Evolutionary conservation across 2,113 vertebrate genomes (phyloP).

Genomic region (Podarcis muralis): DNA sequence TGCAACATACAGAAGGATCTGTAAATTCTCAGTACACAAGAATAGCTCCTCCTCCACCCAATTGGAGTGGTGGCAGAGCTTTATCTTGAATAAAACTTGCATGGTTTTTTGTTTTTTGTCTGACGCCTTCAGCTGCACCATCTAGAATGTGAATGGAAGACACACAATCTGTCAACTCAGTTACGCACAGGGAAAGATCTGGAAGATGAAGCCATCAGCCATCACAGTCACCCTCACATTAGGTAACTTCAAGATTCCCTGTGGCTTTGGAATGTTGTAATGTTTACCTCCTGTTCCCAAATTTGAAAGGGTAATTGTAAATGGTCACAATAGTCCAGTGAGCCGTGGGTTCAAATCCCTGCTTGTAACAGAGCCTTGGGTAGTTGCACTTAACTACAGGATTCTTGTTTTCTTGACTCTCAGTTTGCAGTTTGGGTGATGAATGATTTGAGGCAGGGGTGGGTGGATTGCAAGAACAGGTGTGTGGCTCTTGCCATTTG

Average conservation of each 20-base stretch:
- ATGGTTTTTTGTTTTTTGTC: neutral
- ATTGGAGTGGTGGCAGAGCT: neutral
- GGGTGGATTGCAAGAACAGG: no score
- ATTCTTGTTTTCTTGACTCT: neutral
- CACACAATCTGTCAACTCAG: slow-evolving; percentile 82
- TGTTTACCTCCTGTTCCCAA: neutral
- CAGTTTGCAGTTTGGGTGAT: neutral
- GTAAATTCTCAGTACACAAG: neutral
- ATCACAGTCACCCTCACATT: slow-evolving; percentile 88
- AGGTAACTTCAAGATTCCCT: slow-evolving; percentile 72
- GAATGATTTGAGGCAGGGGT: neutral
- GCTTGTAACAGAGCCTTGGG: neutral
- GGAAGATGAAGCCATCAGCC: slow-evolving; percentile 80
- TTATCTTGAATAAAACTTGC: neutral
- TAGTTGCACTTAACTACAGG: neutral
- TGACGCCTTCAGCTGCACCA: slow-evolving; percentile 80
- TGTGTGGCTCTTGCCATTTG: neutral
- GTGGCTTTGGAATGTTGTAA: neutral
- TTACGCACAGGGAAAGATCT: slow-evolving; percentile 87
- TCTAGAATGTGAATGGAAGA: slow-evolving; percentile 90
- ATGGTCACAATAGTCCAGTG: neutral
- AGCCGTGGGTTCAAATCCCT: neutral
- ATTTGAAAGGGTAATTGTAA: neutral
- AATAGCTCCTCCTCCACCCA: no score
- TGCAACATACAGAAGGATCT: neutral